Base-by-base conservation (phyloP, 2,888 invertebrate genomes). In the Ormia ochracea region DNA sequence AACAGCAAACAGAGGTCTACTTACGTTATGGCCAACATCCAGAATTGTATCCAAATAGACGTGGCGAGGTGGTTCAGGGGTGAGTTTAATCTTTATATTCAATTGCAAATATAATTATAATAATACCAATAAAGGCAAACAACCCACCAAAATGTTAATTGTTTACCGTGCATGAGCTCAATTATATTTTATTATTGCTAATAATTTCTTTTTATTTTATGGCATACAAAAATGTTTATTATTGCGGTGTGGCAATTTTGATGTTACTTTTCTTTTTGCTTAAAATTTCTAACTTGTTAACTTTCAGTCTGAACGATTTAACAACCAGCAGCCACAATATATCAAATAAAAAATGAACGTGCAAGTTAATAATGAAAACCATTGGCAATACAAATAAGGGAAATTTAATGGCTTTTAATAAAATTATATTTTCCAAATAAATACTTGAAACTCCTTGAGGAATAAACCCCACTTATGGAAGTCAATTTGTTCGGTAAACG, bases 1-100 rank as follows among this genome's bases (percentile, higher is more conserved):
- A 97, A 89, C 96, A 96, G 87, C 96, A 96, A 90, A 94, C 95
- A 86, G 96, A 96, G 90, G 96, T 96, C 52, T 96, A 96, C 88
- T 91, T 96, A 65, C 92, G 97, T 81, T 97, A 96, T 87, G 97
- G 97, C n/a, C 96, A 96, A 86, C 96, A 96, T 91, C 96, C 97
- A 38, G 96, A 97, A 88, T 91, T 97, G 21, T 97, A 97, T 89
- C 97, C 97, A 0, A 96, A 96, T 88, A 91, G 97, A 82, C 92
- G 97, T 82, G 97, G 97, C 1, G 96, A 96, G 89, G 93, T 96
- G 19, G 95, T 96, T 1, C 94, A 95, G 73, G 96, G 96, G 92
- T 95, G 91, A 90, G 94, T 90, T n/a, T 14, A 85, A 68, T 68
- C 48, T 10, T 38, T 7, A 12, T 9, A 7, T 38, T 38, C 50